Evolutionary conservation across 2,113 vertebrate species (phyloP).

Genomic region (Serilophus lunatus): DNA sequence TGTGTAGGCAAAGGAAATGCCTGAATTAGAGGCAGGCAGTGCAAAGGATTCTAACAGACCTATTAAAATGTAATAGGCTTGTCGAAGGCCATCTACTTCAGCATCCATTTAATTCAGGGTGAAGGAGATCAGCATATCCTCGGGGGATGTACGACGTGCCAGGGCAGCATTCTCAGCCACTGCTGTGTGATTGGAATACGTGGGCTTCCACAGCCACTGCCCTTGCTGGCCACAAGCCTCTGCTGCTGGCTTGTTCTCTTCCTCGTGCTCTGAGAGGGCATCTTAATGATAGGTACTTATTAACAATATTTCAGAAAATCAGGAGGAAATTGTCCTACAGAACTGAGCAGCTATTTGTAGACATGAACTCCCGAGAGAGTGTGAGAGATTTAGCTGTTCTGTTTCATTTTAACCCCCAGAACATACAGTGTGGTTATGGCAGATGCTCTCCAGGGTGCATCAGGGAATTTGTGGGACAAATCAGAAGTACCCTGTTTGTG

Average conservation of each 20-base stretch:
- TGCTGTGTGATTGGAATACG: not conserved
- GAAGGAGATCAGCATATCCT: not conserved
- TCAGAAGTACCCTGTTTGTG: accelerated
- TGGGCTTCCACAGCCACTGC: not conserved
- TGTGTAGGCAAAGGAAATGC: not conserved
- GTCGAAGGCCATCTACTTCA: not conserved
- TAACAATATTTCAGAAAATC: not conserved
- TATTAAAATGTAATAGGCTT: constrained; percentile 23
- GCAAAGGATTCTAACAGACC: not conserved
- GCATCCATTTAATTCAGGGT: not conserved
- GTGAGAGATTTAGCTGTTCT: not conserved
- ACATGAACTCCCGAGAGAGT: accelerated
- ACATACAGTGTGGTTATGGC: accelerated
- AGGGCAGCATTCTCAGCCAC: not conserved
- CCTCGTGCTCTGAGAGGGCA: not conserved
- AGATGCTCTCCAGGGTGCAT: accelerated
- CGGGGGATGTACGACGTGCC: not conserved
- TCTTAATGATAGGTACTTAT: not conserved
- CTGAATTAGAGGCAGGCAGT: not conserved
- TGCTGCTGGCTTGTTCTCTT: not conserved
- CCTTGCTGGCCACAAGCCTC: not conserved
- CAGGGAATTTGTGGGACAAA: not conserved
- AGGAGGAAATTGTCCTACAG: not conserved
- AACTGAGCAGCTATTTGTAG: not conserved
- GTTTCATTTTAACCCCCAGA: not conserved